Evolutionary conservation across 2,888 invertebrate species (phyloP).

Genomic region (Ochropleura leucogaster): DNA sequence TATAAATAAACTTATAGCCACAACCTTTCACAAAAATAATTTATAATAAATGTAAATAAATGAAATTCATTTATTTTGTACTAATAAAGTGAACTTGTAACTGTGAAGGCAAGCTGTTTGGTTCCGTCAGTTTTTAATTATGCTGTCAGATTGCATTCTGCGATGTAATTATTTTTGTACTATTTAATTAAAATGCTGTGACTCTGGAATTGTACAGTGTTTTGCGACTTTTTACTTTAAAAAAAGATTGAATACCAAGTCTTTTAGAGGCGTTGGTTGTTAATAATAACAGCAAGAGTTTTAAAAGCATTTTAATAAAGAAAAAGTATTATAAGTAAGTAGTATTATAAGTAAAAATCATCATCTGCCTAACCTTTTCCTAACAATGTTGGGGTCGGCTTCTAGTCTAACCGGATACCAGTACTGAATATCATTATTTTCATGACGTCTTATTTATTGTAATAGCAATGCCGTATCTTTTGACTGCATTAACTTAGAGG

Average conservation of each 20-base stretch:
- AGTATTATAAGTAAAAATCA: too few species aligned
- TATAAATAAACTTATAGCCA: too few species aligned
- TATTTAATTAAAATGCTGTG: constrained; percentile 35
- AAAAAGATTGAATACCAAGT: not conserved
- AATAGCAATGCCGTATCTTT: too few species aligned
- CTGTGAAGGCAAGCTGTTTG: constrained; percentile 28
- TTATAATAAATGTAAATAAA: not conserved
- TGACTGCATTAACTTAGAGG: too few species aligned
- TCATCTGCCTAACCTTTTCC: too few species aligned
- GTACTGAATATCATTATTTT: too few species aligned
- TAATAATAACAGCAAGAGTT: not conserved
- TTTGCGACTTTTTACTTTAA: not conserved
- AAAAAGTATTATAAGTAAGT: not conserved
- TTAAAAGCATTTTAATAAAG: not conserved
- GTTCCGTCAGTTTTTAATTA: constrained; percentile 49
- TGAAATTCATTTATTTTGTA: not conserved
- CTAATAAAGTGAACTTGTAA: constrained; percentile 13
- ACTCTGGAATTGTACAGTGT: not conserved
- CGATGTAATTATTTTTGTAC: constrained; percentile 27
- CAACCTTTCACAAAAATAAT: constrained; percentile 5
- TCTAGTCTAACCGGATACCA: too few species aligned
- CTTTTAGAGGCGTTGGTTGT: not conserved
- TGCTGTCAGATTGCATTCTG: constrained; percentile 36
- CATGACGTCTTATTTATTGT: too few species aligned
- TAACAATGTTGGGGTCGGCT: too few species aligned